phyloP scores from a whole-genome alignment of 2,888 invertebrate genomes.

The Caenorhabditis wallacei region DNA sequence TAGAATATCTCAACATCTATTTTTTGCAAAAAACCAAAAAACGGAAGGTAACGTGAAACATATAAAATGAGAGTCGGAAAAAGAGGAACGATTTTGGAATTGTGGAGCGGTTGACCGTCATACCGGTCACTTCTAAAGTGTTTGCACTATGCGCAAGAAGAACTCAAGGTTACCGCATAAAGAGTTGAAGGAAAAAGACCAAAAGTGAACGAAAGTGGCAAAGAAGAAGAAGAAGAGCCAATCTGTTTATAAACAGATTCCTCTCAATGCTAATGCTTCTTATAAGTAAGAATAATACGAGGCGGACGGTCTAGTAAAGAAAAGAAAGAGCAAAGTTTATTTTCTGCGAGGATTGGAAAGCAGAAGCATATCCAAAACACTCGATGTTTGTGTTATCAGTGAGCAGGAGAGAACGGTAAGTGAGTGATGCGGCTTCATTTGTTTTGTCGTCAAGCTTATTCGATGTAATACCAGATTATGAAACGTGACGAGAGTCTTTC shows the following conservation, averaged over 20 bases:
- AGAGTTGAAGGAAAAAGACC: conserved; percentile 20
- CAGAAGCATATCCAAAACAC: conserved; percentile 63
- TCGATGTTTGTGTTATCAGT: conserved; percentile 63
- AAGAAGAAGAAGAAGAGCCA: conserved; percentile 31
- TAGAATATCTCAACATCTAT: neutral
- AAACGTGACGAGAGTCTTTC: too few species aligned
- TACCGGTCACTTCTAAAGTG: conserved; percentile 61
- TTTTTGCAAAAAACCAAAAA: neutral
- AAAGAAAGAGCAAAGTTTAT: conserved; percentile 31
- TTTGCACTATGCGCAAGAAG: conserved; percentile 56
- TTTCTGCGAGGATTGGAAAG: conserved; percentile 53
- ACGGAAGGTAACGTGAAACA: conserved; percentile 2
- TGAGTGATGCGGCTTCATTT: conserved; percentile 2
- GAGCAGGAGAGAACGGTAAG: conserved; percentile 10
- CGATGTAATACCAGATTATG: too few species aligned
- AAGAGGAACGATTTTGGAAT: conserved; percentile 29
- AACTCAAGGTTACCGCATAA: conserved; percentile 55
- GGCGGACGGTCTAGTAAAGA: conserved; percentile 8
- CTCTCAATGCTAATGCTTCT: conserved; percentile 12
- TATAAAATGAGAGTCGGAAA: conserved; percentile 15
- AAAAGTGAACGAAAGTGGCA: conserved; percentile 19
- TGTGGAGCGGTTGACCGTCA: conserved; percentile 50
- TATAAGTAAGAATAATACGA: conserved; percentile 10
- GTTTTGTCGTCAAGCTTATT: conserved; percentile 18
- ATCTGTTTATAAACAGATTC: conserved; percentile 60